These are phyloP conservation scores for Troides oblongomaculatus DNA, from an alignment of 2,888 invertebrate genomes.

Conservation along the genomic window DNA sequence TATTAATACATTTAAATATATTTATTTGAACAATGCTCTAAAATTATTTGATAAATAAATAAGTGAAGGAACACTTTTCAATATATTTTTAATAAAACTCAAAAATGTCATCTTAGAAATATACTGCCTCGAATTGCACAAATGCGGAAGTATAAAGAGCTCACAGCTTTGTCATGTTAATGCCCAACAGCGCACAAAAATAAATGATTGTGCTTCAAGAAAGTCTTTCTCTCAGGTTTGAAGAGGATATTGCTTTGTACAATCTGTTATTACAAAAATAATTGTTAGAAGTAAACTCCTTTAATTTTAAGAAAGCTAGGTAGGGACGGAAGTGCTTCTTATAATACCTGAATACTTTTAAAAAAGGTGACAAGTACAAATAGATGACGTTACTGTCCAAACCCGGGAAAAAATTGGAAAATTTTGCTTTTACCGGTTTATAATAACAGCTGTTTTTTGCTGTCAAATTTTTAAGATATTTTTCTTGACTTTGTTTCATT, in stretches of 20 bases:
- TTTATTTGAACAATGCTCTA: neutral
- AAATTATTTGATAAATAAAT: neutral
- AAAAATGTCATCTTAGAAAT: conserved; percentile 11
- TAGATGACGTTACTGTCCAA: neutral
- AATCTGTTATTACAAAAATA: conserved; percentile 5
- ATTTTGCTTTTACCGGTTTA: neutral
- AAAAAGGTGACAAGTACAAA: neutral
- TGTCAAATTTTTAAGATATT: neutral
- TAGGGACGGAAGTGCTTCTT: neutral
- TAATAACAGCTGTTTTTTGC: neutral
- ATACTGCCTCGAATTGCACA: conserved; percentile 18
- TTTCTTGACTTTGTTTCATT: neutral
- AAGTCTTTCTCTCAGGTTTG: conserved; percentile 34
- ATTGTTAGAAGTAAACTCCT: conserved; percentile 1
- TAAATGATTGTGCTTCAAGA: conserved; percentile 18
- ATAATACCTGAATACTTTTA: neutral
- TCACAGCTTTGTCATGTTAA: conserved; percentile 30
- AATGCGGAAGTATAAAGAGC: conserved; percentile 22
- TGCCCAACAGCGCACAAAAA: conserved; percentile 25
- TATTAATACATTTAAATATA: neutral
- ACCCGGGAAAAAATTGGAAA: neutral
- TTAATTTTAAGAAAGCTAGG: neutral
- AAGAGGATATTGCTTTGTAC: conserved; percentile 10
- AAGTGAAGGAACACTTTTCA: neutral
- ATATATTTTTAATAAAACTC: conserved; percentile 7